Conservation (phyloP, 2,797 vertebrate genomes). For the Tinamus major region DNA sequence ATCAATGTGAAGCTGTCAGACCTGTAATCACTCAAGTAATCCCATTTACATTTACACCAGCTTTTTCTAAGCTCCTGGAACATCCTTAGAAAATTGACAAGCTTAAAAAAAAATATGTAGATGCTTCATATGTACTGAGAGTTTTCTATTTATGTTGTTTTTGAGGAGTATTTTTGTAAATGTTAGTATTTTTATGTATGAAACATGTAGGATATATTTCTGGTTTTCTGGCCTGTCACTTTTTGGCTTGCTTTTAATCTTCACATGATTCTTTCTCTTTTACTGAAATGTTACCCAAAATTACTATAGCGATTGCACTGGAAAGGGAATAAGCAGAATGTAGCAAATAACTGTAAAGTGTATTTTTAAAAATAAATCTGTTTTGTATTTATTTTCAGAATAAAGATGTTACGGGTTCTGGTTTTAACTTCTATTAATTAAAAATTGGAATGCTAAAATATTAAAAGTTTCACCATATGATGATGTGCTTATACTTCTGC, state of each 20-base stretch:
- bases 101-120: background rate
- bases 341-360: background rate
- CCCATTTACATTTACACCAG: background rate
- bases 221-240: background rate
- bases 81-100: background rate
- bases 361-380: background rate
- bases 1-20: background rate
- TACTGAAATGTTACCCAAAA: background rate
- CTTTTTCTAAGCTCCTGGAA: background rate
- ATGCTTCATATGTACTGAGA: background rate
- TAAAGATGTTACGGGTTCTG: background rate
- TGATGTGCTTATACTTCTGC: background rate
- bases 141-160: background rate
- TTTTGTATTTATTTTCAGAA: background rate
- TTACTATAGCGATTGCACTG: background rate
- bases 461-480: background rate
- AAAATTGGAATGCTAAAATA: background rate
- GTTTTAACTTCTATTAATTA: background rate
- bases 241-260: background rate
- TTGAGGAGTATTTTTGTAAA: background rate
- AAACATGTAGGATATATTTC: background rate
- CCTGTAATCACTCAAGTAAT: background rate
- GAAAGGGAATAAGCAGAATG: background rate
- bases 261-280: background rate
- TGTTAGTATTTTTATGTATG: background rate